Conservation (phyloP, 2,888 invertebrate genomes). For the Lasioglossum figueresi region DNA sequence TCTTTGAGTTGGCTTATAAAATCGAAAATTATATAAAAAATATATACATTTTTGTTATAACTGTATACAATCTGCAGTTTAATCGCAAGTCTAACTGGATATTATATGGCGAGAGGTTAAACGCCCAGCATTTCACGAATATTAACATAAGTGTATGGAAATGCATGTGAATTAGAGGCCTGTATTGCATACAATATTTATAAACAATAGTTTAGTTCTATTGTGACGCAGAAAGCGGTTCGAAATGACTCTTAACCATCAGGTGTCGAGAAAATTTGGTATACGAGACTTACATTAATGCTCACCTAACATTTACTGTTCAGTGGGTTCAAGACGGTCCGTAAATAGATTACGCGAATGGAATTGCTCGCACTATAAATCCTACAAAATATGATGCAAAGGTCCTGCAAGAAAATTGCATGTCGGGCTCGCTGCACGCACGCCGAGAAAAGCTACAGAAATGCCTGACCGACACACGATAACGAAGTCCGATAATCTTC, state of each 20-base stretch:
- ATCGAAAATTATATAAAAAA: neutral
- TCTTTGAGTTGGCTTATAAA: neutral
- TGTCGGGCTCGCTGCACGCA: slow-evolving; percentile 35
- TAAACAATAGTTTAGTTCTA: neutral
- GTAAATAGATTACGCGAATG: slow-evolving; percentile 1
- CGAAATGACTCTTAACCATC: neutral
- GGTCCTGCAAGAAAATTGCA: slow-evolving; percentile 46
- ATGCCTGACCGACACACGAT: slow-evolving; percentile 28
- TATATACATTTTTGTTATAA: neutral
- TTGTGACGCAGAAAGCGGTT: neutral
- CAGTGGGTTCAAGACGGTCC: neutral
- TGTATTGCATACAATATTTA: neutral
- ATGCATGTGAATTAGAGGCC: neutral
- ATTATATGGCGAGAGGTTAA: neutral
- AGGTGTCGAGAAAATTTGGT: neutral
- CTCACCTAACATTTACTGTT: slow-evolving; percentile 11
- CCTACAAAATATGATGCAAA: neutral
- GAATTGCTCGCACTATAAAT: neutral
- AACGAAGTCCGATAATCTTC: slow-evolving; percentile 30
- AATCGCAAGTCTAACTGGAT: neutral
- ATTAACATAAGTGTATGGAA: neutral
- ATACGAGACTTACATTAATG: slow-evolving; percentile 12
- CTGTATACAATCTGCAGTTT: neutral
- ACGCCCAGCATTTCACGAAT: neutral
- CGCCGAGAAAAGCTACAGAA: slow-evolving; percentile 12